Conservation (phyloP, 2,797 vertebrate genomes). For the Thunnus albacares region DNA sequence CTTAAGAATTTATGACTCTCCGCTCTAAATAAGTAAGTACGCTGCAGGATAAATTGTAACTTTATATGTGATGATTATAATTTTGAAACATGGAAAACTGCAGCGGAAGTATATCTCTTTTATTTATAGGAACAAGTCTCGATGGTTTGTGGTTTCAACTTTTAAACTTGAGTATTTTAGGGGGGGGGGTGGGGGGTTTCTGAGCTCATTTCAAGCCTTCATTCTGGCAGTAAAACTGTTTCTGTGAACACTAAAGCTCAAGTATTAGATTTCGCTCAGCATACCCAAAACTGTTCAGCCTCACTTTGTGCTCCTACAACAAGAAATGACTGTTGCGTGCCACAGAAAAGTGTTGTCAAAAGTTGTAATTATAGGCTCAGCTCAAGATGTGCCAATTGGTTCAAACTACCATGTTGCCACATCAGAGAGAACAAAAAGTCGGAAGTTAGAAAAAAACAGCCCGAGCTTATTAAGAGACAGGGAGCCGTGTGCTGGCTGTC, state of each 20-base stretch:
- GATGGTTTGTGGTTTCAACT: constrained; percentile 16
- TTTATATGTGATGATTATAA: background rate
- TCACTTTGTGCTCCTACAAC: constrained; percentile 57
- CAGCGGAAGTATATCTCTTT: background rate
- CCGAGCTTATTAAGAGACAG: constrained; percentile 69
- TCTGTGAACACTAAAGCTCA: constrained; percentile 41
- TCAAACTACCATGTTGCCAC: constrained; percentile 79
- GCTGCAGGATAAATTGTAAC: background rate
- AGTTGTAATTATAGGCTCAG: constrained; percentile 80
- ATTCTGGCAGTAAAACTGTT: constrained; percentile 48
- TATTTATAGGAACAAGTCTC: background rate
- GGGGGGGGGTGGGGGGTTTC: background rate
- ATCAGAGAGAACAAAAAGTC: constrained; percentile 78
- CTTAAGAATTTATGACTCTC: background rate
- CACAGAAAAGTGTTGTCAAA: constrained; percentile 72
- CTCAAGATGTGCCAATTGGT: constrained; percentile 78
- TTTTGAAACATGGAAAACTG: background rate
- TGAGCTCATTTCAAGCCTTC: constrained; percentile 29
- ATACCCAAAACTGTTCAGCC: constrained; percentile 43
- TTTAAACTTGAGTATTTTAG: constrained; percentile 8
- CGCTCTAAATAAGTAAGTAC: background rate
- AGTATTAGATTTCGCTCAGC: constrained; percentile 47
- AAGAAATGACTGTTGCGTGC: constrained; percentile 75
- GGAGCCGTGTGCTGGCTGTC: constrained; percentile 75
- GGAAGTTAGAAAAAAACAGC: constrained; percentile 65